Evolutionary conservation across 2,797 vertebrate genomes (phyloP), one percentile per base, ranked within the genome.

Genomic region (Silurus lanzhouensis): DNA sequence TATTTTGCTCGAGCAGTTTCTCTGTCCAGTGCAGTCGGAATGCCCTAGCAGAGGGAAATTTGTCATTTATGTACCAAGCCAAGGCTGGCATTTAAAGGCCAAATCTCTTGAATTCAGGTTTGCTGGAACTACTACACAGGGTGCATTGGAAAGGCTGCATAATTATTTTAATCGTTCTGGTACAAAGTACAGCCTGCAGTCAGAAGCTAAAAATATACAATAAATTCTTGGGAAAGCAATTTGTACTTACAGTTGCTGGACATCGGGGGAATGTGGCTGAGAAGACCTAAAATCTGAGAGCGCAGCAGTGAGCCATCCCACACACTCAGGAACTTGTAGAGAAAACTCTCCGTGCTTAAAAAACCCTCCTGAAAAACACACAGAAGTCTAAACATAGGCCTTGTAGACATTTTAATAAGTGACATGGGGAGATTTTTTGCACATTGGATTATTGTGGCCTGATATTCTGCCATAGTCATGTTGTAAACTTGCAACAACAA

Each of bases 281-380:
- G 67, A n/a, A 99, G 93, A 44, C 88, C 91, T 38, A 99, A 94
- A 89, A 98, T 85, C 90, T 98, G 94, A 17, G 97, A 91, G 72
- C 92, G 93, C 85, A 96, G 95, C 61, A 93, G 93, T 25, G 86
- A 83, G 22, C 98, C 97, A 27, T 99, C 97, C 98, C 98, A 99
- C 67, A 97, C 91, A 66, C 91, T 96, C 81, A 99, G 95, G 83
- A 96, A 97, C 90, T 96, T 98, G 87, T 95, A 97, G 17, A 99
- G 93, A 90, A 99, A 99, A 27, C 93, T 94, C 90, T 99, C 97
- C 19, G 95, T 96, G 74, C 96, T 95, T 87, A 94, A 91, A 93
- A 99, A 97, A 0, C 97, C 96, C 90, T 98, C 97, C 98, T 99
- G 90, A 72, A 68, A 81, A 66, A 17, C 12, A 70, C 1, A 57